Evolutionary conservation across 2,797 vertebrate genomes (phyloP).

Genomic region (Uromys caudimaculatus): DNA sequence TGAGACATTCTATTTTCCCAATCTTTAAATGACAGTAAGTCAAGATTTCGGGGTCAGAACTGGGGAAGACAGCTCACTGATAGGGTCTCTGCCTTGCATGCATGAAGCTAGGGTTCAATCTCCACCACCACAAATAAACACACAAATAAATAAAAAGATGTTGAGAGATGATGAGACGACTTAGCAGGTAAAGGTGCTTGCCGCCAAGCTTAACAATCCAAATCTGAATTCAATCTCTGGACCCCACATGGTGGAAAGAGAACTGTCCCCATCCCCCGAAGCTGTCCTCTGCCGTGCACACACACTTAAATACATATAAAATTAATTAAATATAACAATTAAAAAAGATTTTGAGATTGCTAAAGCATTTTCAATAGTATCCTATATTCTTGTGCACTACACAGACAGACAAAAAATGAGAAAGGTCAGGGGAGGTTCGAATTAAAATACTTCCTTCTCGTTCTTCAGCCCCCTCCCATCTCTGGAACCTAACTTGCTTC

Average conservation of each 20-base stretch:
- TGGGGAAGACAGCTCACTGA: background rate
- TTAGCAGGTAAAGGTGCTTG: background rate
- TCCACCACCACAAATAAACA: background rate
- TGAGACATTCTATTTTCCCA: conserved; percentile 30
- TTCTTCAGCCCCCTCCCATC: background rate
- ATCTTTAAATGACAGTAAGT: conserved; percentile 10
- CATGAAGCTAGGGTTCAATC: background rate
- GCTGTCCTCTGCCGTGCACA: background rate
- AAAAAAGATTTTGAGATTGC: background rate
- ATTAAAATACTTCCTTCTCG: background rate
- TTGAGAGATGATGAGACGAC: background rate
- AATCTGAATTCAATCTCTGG: background rate
- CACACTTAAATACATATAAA: background rate
- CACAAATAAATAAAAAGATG: background rate
- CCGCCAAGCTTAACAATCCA: background rate
- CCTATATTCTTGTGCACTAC: background rate
- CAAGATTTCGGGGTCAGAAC: background rate
- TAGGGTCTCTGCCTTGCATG: background rate
- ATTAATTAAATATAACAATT: too few species aligned
- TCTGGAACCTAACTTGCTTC: conserved; percentile 31
- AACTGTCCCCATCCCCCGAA: background rate
- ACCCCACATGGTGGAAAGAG: background rate
- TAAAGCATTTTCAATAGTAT: conserved; percentile 8
- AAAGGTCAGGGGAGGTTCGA: background rate
- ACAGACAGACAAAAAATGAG: conserved; percentile 15